Evolutionary conservation across 2,888 invertebrate species (phyloP).

Genomic region (Platycheirus rosarum): DNA sequence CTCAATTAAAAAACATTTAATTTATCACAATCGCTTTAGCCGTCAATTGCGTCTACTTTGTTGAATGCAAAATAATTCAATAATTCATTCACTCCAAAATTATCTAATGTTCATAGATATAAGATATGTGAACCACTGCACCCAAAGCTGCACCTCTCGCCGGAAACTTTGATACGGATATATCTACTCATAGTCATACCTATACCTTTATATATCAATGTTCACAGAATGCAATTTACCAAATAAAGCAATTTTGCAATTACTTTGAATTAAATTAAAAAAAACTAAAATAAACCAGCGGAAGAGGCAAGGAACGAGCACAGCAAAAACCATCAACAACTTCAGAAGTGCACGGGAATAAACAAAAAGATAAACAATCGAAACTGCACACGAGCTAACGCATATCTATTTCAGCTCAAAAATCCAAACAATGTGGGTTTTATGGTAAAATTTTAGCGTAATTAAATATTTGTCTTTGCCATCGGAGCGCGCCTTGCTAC

Average conservation of each 20-base stretch:
- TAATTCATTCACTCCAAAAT: too few species aligned
- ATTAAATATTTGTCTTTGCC: slow-evolving; percentile 67
- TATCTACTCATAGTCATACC: neutral
- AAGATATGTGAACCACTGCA: slow-evolving; percentile 21
- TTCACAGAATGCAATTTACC: slow-evolving; percentile 37
- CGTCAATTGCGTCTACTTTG: too few species aligned
- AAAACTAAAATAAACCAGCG: slow-evolving; percentile 29
- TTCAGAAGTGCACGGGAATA: neutral
- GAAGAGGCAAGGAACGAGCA: neutral
- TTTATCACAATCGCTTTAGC: too few species aligned
- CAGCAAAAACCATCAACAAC: slow-evolving; percentile 10
- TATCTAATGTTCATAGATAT: too few species aligned
- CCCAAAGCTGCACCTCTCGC: slow-evolving; percentile 23
- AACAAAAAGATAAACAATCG: slow-evolving; percentile 39
- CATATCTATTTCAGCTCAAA: slow-evolving; percentile 66
- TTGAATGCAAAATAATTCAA: slow-evolving; percentile 4
- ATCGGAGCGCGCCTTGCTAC: too few species aligned
- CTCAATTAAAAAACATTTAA: too few species aligned
- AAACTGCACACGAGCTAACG: slow-evolving; percentile 58
- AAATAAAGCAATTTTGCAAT: slow-evolving; percentile 67
- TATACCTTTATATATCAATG: slow-evolving; percentile 1
- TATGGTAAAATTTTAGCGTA: slow-evolving; percentile 69
- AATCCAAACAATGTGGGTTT: slow-evolving; percentile 65
- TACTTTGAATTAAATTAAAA: slow-evolving; percentile 38
- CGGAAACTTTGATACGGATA: too few species aligned